phyloP scores from a whole-genome alignment of 2,797 vertebrate species.

The Phrynocephalus vlangalii region DNA sequence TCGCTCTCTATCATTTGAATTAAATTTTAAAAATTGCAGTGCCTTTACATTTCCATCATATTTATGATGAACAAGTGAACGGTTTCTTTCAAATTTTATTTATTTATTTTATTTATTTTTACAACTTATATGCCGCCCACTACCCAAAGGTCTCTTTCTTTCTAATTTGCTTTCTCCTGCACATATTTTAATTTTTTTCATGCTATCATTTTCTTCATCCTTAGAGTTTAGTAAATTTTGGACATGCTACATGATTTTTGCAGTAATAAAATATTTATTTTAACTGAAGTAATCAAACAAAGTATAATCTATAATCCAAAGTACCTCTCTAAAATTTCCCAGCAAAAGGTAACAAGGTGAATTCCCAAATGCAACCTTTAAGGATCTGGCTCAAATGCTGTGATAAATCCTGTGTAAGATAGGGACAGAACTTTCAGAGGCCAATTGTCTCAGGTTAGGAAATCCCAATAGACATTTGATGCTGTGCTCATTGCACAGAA shows the following conservation, averaged over 20 bases:
- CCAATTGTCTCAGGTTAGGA: no score
- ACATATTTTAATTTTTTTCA: neutral
- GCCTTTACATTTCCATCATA: neutral
- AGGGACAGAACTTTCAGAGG: no score
- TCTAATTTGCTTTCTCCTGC: neutral
- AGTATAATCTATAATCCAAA: no score
- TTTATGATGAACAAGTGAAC: neutral
- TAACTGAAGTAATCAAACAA: neutral
- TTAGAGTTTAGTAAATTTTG: no score
- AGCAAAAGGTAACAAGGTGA: neutral
- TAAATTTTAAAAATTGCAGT: neutral
- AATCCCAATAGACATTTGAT: no score
- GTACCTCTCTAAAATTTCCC: neutral
- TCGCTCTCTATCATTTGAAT: neutral
- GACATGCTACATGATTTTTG: neutral
- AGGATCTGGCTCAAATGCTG: no score
- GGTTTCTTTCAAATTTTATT: neutral
- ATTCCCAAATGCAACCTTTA: neutral
- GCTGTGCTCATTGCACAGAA: no score
- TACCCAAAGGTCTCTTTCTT: no score
- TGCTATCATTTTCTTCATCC: no score
- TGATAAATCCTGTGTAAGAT: no score
- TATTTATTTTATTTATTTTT: no score
- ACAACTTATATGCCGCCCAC: no score
- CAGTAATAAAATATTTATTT: neutral